Evolutionary conservation across 2,888 invertebrate species (phyloP), one percentile per base, ranked within the genome.

Genomic region (Ectropis crepuscularia): DNA sequence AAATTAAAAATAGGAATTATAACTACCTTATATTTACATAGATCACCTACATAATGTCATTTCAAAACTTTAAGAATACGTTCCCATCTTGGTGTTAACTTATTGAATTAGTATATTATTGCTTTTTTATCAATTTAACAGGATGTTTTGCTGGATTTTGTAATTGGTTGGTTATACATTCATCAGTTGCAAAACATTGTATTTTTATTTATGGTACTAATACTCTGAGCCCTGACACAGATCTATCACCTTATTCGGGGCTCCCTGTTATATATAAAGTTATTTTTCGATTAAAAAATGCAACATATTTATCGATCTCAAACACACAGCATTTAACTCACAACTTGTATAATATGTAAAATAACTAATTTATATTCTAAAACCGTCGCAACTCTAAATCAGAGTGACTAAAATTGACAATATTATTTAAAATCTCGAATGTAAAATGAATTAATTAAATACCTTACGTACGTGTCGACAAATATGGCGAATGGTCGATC

Each of bases 11-110:
- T 83, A 80, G 80, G 79, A 86, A 82, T 80, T 79, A 59, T 80
- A 82, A 73, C 85, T 89, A 85, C 86, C 79, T 82, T 89, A 89
- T 85, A 81, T 86, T 85, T 85, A 87, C 78, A 82, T 73, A 76
- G 76, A 79, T 83, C 77, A 73, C 73, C 74, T 82, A 84, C 57
- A 58, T 61, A 58, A 63, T 42, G 51, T 55, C 67, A 73, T 77
- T 74, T 72, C 9, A 82, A 80, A 77, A 73, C 71, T 51, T 58
- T 75, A 74, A 69, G 69, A 67, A 76, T 75, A 74, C 41, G 77
- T 77, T 78, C 77, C 83, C 77, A 62, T 71, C 76, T 72, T 79
- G 71, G 79, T 80, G 76, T 75, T 70, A 78, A 81, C 76, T 77
- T 55, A 41, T 47, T 9, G 42, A 67, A 48, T n/a, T 36, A 16